Evolutionary conservation across 2,888 invertebrate species (phyloP), one percentile per base, ranked within the genome.

Genomic region (Cosmopolites sordidus): DNA sequence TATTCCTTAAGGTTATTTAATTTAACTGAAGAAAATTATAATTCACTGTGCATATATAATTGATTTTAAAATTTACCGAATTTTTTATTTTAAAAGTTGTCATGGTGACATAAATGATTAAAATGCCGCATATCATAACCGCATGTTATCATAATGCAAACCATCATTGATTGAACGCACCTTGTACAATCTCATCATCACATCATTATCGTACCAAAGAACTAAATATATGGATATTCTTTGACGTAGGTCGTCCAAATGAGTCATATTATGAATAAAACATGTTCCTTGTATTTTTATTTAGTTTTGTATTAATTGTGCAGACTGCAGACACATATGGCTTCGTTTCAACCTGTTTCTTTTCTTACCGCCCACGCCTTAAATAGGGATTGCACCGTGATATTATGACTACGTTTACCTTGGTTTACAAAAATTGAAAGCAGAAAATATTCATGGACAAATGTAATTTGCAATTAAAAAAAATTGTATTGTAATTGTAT

Each of bases 181-280:
- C 33, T 33, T 12, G 33, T 40, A 9, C 15, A 16, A 40, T 40
- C 16, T 40, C 40, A 16, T 40, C 38, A 50, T 43, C 38, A 16
- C 29, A 27, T 50, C 43, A 29, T 50, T 44, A 39, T 15, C 43
- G 40, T 38, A 12, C 38, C 43, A 22, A 22, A 22, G 22, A 22
- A 5, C 22, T 22, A 22, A 22, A 22, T 22, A 22, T 22, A 22
- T 40, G 43, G 39, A 50, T 44, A 50, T 39, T 22, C 51, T 30
- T 51, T 46, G 45, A 51, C 51, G 51, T 51, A 51, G 51, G 51
- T 45, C 51, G 51, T 45, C 17, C 38, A 55, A 55, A 54, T 58
- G 58, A 58, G 46, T 58, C 58, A 58, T 58, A 54, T 58, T 49
- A 54, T 58, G 58, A 58, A 58, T 58, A 58, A 58, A 58, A 58